phyloP scores from a whole-genome alignment of 2,888 invertebrate species.

The Arenicola marina region DNA sequence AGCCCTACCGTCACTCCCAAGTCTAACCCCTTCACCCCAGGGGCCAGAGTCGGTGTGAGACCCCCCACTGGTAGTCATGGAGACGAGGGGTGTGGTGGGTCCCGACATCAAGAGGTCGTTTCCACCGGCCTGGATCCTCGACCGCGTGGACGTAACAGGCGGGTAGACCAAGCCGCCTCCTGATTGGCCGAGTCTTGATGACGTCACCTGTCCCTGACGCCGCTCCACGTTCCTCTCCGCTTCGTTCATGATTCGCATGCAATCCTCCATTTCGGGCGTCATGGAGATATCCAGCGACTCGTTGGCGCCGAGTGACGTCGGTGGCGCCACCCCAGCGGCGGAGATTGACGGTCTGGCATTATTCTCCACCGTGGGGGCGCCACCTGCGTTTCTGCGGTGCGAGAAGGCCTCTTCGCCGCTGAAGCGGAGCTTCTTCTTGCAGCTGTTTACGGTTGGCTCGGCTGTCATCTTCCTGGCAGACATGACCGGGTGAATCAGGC shows the following conservation, averaged over 20 bases:
- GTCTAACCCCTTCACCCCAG: too few relatives aligned
- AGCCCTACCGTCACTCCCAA: too few relatives aligned
- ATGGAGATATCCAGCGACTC: slow-evolving; percentile 19
- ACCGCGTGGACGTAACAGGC: too few relatives aligned
- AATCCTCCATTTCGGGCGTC: slow-evolving; percentile 55
- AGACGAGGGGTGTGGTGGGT: too few relatives aligned
- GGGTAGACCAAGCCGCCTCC: too few relatives aligned
- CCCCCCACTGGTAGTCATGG: too few relatives aligned
- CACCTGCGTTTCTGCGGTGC: background rate
- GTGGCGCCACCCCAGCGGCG: background rate
- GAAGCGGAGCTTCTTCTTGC: slow-evolving; percentile 21
- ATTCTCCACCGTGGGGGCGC: background rate
- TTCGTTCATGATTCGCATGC: slow-evolving; percentile 51
- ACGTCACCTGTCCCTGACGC: background rate
- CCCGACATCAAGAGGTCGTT: too few relatives aligned
- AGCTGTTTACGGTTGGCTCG: slow-evolving; percentile 3
- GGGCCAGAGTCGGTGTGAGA: too few relatives aligned
- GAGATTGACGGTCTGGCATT: background rate
- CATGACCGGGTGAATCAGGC: background rate
- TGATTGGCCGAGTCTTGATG: too few relatives aligned
- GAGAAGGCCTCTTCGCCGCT: background rate
- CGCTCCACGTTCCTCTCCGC: slow-evolving; percentile 50
- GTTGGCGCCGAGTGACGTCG: too few relatives aligned
- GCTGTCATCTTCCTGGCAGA: background rate
- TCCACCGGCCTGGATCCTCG: too few relatives aligned